Evolutionary conservation across 2,888 invertebrate genomes (phyloP).

Genomic region (Ypsolopha scabrella): DNA sequence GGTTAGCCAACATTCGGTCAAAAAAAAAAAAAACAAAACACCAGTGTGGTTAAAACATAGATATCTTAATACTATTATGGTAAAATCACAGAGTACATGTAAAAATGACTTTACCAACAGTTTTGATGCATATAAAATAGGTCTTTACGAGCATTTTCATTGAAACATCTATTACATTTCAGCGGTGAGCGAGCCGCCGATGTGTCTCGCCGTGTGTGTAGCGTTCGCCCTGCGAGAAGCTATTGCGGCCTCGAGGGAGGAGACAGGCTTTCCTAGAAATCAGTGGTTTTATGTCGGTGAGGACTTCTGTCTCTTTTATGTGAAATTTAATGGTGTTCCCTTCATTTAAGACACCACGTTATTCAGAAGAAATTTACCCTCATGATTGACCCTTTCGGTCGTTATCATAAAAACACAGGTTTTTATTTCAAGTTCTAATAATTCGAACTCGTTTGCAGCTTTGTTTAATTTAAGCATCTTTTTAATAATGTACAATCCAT

Average conservation of each 20-base stretch:
- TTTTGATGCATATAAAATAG: too few relatives aligned
- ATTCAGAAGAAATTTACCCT: not conserved
- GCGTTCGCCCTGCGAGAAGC: constrained; percentile 75
- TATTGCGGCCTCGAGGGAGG: constrained; percentile 70
- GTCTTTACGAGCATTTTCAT: too few relatives aligned
- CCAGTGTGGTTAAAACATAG: too few relatives aligned
- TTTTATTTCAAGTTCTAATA: not conserved
- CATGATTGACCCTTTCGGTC: not conserved
- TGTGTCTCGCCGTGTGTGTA: constrained; percentile 49
- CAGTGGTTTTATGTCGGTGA: constrained; percentile 74
- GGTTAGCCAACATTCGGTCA: too few relatives aligned
- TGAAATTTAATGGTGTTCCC: not conserved
- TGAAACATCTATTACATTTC: too few relatives aligned
- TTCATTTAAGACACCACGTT: not conserved
- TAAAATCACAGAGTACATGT: too few relatives aligned
- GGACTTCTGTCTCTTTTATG: constrained; percentile 10
- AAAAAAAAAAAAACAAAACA: too few relatives aligned
- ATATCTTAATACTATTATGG: too few relatives aligned
- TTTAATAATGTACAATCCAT: too few relatives aligned
- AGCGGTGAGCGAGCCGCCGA: constrained; percentile 67
- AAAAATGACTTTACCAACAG: too few relatives aligned
- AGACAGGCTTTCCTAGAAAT: constrained; percentile 62
- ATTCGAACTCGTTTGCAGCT: not conserved
- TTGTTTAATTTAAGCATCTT: too few relatives aligned
- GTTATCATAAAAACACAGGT: not conserved